These are phyloP conservation scores for Dallia pectoralis DNA, from an alignment of 2,797 vertebrate genomes.

Conservation along the genomic window DNA sequence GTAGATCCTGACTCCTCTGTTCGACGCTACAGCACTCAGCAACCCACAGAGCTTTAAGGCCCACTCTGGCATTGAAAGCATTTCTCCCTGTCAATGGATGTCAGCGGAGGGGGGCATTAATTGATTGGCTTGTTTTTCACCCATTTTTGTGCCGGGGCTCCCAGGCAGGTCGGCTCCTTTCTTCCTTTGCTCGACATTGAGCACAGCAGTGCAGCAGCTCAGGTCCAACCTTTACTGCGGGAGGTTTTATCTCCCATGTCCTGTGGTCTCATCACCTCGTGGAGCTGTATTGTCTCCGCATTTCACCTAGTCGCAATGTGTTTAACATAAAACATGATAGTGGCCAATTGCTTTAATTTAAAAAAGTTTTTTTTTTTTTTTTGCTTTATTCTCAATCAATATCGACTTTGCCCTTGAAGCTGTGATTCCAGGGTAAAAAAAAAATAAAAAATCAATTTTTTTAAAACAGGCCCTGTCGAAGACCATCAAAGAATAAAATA, in stretches of 20 bases:
- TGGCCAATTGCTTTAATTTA: slow-evolving; percentile 25
- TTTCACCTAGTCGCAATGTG: slow-evolving; percentile 52
- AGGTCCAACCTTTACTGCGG: slow-evolving; percentile 51
- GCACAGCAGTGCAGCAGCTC: slow-evolving; percentile 47
- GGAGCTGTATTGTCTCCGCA: slow-evolving; percentile 59
- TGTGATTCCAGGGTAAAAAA: background rate
- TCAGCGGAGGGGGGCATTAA: slow-evolving; percentile 58
- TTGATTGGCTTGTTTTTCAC: slow-evolving; percentile 68
- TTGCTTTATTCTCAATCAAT: slow-evolving; percentile 20
- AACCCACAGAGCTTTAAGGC: slow-evolving; percentile 55
- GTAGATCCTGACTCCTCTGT: too few relatives aligned
- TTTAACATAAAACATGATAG: slow-evolving; percentile 38
- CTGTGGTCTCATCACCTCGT: slow-evolving; percentile 55
- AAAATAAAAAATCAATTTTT: background rate
- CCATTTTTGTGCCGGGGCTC: slow-evolving; percentile 60
- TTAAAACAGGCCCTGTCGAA: background rate
- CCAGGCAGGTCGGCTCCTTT: slow-evolving; percentile 63
- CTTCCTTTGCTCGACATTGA: slow-evolving; percentile 51
- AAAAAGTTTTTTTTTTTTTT: slow-evolving; percentile 7
- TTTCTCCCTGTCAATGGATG: slow-evolving; percentile 50
- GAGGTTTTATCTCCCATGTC: slow-evolving; percentile 63
- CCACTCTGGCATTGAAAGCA: slow-evolving; percentile 59
- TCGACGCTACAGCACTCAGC: slow-evolving; percentile 35
- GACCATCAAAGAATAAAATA: background rate
- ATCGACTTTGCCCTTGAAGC: background rate